Evolutionary conservation across 2,113 vertebrate genomes (phyloP).

Genomic region (Scomber colias): DNA sequence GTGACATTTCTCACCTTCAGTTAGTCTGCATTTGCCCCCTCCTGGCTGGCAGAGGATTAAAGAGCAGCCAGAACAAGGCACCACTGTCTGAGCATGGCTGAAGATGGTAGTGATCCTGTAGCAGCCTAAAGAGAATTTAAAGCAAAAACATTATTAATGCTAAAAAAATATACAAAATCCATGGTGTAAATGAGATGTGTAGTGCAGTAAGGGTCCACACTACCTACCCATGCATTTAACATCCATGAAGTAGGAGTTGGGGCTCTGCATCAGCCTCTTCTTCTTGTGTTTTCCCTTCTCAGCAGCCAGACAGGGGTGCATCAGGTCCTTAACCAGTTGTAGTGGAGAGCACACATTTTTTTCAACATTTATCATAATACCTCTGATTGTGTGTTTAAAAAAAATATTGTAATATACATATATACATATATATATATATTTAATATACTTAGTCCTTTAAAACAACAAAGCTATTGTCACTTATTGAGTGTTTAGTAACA

Average conservation of each 20-base stretch:
- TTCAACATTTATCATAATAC: background rate
- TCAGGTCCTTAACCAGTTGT: slow-evolving; percentile 87
- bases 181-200: background rate
- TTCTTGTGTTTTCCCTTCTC: slow-evolving; percentile 91
- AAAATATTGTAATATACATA: background rate
- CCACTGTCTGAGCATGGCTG: slow-evolving; percentile 85
- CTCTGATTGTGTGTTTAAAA: no score
- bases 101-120: slow-evolving; percentile 86
- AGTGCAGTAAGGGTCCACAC: background rate
- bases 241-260: slow-evolving; percentile 93
- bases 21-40: slow-evolving; percentile 85
- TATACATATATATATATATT: no score
- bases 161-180: background rate
- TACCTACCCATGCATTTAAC: slow-evolving; percentile 88
- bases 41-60: slow-evolving; percentile 82
- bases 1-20: slow-evolving; percentile 72
- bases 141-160: background rate
- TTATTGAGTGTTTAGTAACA: background rate
- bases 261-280: slow-evolving; percentile 91
- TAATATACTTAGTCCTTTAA: background rate
- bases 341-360: background rate
- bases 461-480: no score
- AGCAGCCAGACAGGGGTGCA: slow-evolving; percentile 86
- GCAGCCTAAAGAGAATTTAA: slow-evolving; percentile 72
- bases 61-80: slow-evolving; percentile 82